phyloP scores from a whole-genome alignment of 2,888 invertebrate genomes.

The Clivina fossor region DNA sequence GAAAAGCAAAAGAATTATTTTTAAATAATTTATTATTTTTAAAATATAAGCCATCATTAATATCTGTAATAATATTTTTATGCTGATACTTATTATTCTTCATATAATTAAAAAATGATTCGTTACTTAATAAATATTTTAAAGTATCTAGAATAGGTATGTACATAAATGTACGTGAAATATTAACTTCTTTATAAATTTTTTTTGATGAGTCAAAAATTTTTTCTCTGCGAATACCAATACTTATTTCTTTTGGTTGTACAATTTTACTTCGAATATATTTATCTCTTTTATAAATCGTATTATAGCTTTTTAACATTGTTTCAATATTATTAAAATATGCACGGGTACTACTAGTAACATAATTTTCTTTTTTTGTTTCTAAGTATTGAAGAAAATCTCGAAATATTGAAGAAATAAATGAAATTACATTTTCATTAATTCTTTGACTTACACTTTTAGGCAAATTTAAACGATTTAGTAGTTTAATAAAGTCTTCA shows the following conservation, averaged over 20 bases:
- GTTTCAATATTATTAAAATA: neutral
- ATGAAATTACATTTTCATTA: neutral
- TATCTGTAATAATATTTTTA: neutral
- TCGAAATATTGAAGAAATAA: neutral
- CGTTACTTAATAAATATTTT: constrained; percentile 7
- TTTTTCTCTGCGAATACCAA: constrained; percentile 14
- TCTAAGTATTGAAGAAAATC: neutral
- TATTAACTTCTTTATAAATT: constrained; percentile 28
- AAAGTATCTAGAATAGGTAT: constrained; percentile 32
- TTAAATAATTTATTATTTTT: constrained; percentile 27
- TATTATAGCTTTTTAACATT: neutral
- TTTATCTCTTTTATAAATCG: neutral
- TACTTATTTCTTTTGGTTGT: constrained; percentile 1
- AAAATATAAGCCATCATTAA: constrained; percentile 20
- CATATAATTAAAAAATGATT: constrained; percentile 4
- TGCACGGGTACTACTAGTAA: no score
- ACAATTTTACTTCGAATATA: neutral
- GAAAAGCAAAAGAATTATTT: constrained; percentile 8
- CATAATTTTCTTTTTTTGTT: no score
- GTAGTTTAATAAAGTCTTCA: neutral
- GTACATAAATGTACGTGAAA: constrained; percentile 32
- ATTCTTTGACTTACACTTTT: neutral
- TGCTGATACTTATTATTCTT: neutral
- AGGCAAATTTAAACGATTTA: neutral
- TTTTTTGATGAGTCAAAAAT: constrained; percentile 16